Percentiles rank a stretch among this genome's conserved stretches.
phyloP scores from a whole-genome alignment of 2,888 invertebrate species.

The Mesoligia furuncula region DNA sequence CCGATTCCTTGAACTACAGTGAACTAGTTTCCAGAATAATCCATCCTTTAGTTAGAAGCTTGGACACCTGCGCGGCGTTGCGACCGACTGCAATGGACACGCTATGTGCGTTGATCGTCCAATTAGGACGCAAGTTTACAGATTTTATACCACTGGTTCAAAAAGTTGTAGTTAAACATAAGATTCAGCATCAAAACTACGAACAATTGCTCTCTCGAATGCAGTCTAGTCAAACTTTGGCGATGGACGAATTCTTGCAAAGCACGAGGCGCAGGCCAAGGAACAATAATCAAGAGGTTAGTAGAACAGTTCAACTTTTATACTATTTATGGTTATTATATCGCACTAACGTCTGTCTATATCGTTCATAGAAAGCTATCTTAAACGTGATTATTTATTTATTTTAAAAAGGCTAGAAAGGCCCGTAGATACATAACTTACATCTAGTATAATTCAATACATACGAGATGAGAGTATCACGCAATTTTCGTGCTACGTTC shows the following conservation, averaged over 20 bases:
- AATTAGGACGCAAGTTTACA: constrained; percentile 96
- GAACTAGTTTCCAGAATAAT: constrained; percentile 98
- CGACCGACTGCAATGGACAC: constrained; percentile 97
- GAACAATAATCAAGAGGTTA: constrained; percentile 93
- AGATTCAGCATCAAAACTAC: constrained; percentile 94
- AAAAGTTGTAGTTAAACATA: constrained; percentile 94
- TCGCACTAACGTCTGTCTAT: not conserved
- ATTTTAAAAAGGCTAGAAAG: no score
- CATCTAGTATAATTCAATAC: no score
- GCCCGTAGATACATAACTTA: no score
- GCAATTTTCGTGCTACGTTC: no score
- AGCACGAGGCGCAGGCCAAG: constrained; percentile 91
- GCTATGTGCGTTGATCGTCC: constrained; percentile 95
- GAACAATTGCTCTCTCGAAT: constrained; percentile 94
- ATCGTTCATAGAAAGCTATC: no score
- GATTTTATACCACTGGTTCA: constrained; percentile 98
- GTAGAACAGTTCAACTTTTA: not conserved
- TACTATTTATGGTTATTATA: not conserved
- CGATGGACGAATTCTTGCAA: constrained; percentile 93
- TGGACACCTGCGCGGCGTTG: constrained; percentile 95
- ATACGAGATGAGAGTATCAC: no score
- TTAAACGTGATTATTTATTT: no score
- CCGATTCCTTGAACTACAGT: constrained; percentile 97
- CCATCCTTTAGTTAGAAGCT: constrained; percentile 96
- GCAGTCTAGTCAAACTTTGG: constrained; percentile 84